Evolutionary conservation across 2,888 invertebrate genomes (phyloP).

Genomic region (Diaprepes abbreviatus): DNA sequence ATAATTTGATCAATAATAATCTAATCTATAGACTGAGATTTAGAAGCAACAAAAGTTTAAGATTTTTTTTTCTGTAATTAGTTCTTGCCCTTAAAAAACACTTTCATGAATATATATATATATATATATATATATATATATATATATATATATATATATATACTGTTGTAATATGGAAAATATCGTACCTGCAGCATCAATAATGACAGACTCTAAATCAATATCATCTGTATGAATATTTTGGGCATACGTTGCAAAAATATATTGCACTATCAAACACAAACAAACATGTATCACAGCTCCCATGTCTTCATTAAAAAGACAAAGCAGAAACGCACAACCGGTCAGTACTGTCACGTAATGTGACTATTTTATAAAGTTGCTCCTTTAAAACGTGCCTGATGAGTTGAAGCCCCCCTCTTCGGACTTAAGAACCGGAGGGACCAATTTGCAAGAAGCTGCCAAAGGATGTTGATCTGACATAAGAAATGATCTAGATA

Average conservation of each 20-base stretch:
- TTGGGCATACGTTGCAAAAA: slow-evolving; percentile 23
- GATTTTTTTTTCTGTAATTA: too few species aligned
- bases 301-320: slow-evolving; percentile 43
- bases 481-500: slow-evolving; percentile 40
- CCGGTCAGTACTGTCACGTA: slow-evolving; percentile 54
- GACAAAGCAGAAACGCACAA: slow-evolving; percentile 33
- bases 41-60: too few species aligned
- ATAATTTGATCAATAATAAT: too few species aligned
- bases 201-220: slow-evolving; percentile 31
- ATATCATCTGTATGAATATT: slow-evolving; percentile 6
- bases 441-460: slow-evolving; percentile 54
- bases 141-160: too few species aligned
- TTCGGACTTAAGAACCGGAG: slow-evolving; percentile 50
- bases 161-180: too few species aligned
- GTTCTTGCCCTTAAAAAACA: too few species aligned
- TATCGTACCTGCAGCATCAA: slow-evolving; percentile 33
- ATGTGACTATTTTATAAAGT: slow-evolving; percentile 64
- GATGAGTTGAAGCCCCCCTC: slow-evolving; percentile 52
- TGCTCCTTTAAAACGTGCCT: slow-evolving; percentile 63
- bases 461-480: slow-evolving; percentile 53
- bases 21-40: too few species aligned
- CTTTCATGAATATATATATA: too few species aligned
- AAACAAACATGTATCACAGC: slow-evolving; percentile 43
- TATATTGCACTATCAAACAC: slow-evolving; percentile 40
- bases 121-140: too few species aligned